These are phyloP conservation scores for Nemapogon koenigi DNA, from an alignment of 2,888 invertebrate genomes.

Conservation along the genomic window DNA sequence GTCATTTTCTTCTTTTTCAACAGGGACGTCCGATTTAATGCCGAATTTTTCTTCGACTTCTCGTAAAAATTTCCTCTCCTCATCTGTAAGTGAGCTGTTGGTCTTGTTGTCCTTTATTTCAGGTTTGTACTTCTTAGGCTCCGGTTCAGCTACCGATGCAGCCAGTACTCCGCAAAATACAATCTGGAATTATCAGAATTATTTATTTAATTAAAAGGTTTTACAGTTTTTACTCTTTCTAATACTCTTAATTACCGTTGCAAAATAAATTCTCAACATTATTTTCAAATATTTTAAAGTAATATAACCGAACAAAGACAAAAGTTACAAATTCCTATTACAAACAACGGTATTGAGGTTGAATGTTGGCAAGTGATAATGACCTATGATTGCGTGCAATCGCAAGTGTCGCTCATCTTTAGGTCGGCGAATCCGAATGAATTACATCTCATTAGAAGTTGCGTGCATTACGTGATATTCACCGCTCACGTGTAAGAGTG, in stretches of 20 bases:
- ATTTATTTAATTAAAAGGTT: no score
- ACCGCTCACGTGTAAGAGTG: slow-evolving; percentile 9
- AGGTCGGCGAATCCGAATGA: slow-evolving; percentile 7
- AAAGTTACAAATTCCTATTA: no score
- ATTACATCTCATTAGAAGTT: slow-evolving; percentile 12
- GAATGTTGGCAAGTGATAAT: no score
- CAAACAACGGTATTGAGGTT: no score
- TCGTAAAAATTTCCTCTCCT: slow-evolving; percentile 49
- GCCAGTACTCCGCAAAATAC: slow-evolving; percentile 31
- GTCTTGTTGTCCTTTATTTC: slow-evolving; percentile 24
- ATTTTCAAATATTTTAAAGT: no score
- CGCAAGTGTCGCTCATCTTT: slow-evolving; percentile 4
- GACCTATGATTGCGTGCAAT: slow-evolving; percentile 7
- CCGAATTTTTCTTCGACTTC: slow-evolving; percentile 58
- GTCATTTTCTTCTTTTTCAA: slow-evolving; percentile 25
- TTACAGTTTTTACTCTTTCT: no score
- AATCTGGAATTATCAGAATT: slow-evolving; percentile 48
- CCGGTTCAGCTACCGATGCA: slow-evolving; percentile 34
- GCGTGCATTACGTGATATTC: slow-evolving; percentile 9
- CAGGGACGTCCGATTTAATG: slow-evolving; percentile 34
- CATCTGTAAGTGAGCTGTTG: slow-evolving; percentile 37
- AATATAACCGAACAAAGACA: no score
- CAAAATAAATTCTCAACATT: no score
- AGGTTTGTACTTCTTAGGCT: slow-evolving; percentile 49
- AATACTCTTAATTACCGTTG: no score